phyloP scores from a whole-genome alignment of 2,113 vertebrate species.

The Sisor rabdophorus region DNA sequence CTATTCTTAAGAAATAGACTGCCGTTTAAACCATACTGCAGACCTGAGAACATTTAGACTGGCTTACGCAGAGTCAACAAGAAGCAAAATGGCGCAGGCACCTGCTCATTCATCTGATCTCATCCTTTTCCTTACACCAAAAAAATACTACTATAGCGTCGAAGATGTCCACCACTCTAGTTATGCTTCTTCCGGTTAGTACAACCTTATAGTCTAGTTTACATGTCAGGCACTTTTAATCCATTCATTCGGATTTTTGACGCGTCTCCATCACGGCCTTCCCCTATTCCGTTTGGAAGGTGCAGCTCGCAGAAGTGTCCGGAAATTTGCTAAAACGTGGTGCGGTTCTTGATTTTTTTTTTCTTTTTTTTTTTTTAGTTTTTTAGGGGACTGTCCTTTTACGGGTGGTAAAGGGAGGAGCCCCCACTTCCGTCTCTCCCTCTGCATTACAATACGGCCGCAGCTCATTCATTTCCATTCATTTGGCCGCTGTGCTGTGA shows the following conservation, averaged over 20 bases:
- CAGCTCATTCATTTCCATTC: conserved; percentile 70
- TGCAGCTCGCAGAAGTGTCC: conserved; percentile 16
- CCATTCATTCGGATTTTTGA: conserved; percentile 1
- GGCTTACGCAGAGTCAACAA: conserved; percentile 21
- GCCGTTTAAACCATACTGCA: not conserved
- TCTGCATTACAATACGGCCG: conserved; percentile 73
- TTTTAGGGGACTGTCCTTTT: conserved; percentile 45
- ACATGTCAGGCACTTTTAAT: not conserved
- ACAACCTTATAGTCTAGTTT: not conserved
- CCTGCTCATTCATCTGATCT: conserved; percentile 25
- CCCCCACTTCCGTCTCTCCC: conserved; percentile 39
- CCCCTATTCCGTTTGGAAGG: conserved; percentile 13
- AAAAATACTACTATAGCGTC: not conserved
- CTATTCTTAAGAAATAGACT: not conserved
- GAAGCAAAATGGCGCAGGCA: conserved; percentile 36
- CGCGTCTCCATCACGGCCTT: conserved; percentile 27
- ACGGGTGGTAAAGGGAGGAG: conserved; percentile 63
- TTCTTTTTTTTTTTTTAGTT: not conserved
- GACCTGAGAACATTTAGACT: not conserved
- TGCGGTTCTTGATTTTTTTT: not conserved
- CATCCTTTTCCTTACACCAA: not conserved
- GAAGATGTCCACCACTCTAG: not conserved
- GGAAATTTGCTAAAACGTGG: conserved; percentile 26
- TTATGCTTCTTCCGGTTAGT: not conserved
- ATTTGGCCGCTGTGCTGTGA: conserved; percentile 53